Conservation (phyloP, 2,113 vertebrate genomes). For the Oncorhynchus clarkii region DNA sequence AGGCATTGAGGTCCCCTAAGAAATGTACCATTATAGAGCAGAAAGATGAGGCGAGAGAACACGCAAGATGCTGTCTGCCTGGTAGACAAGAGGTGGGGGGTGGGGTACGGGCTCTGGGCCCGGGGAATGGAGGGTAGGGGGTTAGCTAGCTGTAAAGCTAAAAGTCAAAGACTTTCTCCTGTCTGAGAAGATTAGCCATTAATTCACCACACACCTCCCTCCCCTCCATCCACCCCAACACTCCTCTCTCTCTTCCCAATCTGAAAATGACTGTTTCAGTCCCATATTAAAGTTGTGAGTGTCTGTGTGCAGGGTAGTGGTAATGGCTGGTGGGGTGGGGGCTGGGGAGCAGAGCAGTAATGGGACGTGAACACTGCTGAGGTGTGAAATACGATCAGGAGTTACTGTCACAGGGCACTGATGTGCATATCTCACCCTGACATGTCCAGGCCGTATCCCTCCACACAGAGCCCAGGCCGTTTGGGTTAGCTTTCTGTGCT, state of each 20-base stretch:
- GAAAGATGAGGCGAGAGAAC: constrained; percentile 79
- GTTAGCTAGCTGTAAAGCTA: constrained; percentile 41
- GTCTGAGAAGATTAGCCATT: constrained; percentile 65
- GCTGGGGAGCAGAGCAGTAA: constrained; percentile 25
- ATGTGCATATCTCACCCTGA: constrained; percentile 70
- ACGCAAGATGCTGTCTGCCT: constrained; percentile 54
- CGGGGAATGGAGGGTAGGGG: not conserved
- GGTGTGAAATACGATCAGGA: constrained; percentile 74
- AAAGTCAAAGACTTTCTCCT: constrained; percentile 56
- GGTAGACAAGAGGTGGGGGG: constrained; percentile 51
- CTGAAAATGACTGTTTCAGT: constrained; percentile 59
- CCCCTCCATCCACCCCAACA: not conserved
- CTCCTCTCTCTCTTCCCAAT: constrained; percentile 30
- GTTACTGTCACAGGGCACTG: constrained; percentile 66
- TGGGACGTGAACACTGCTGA: constrained; percentile 68
- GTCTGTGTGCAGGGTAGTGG: not conserved
- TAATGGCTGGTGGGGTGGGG: not conserved
- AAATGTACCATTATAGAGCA: constrained; percentile 90
- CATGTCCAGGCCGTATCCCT: constrained; percentile 45
- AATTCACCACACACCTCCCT: constrained; percentile 43
- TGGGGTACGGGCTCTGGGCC: constrained; percentile 4
- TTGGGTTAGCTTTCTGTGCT: constrained; percentile 63
- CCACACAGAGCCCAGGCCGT: constrained; percentile 32
- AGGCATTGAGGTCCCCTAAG: constrained; percentile 89
- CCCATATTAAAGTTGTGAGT: constrained; percentile 50